A percentile compares a stretch with the other conserved stretches of the same genome.
phyloP scores from a whole-genome alignment of 2,113 vertebrate species.

The Electrona antarctica region DNA sequence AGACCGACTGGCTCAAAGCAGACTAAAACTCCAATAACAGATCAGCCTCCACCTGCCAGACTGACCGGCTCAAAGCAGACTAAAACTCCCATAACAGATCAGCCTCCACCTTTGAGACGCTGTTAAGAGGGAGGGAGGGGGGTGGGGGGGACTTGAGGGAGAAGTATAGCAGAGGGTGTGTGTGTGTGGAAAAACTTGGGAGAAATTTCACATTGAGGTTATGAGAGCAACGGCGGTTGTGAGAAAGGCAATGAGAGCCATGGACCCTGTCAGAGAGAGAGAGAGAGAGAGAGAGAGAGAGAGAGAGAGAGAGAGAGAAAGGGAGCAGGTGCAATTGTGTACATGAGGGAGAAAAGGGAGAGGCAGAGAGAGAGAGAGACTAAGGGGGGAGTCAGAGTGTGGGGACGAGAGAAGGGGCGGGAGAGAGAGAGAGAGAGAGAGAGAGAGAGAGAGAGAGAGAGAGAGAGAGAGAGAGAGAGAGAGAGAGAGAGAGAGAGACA shows the following conservation, averaged over 20 bases:
- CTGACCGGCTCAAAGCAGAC: no score
- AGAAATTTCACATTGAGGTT: constrained; percentile 13
- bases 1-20: no score
- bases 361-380: not conserved
- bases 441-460: constrained; percentile 9
- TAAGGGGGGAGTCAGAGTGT: constrained; percentile 17
- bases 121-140: no score
- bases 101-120: no score
- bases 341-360: not conserved
- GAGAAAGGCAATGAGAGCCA: not conserved
- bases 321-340: not conserved
- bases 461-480: constrained; percentile 15
- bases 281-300: constrained; percentile 23
- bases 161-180: no score
- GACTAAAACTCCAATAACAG: no score
- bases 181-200: not conserved
- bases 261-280: not conserved
- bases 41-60: no score
- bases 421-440: constrained; percentile 20
- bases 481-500: constrained; percentile 20
- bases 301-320: not conserved
- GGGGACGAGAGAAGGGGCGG: constrained; percentile 7
- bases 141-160: no score
- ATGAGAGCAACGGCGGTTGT: constrained; percentile 21
- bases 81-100: no score